Evolutionary conservation across 1,140 invertebrate genomes (phyloP), one percentile per base, ranked within the genome.

Genomic region (Telenomus remus): DNA sequence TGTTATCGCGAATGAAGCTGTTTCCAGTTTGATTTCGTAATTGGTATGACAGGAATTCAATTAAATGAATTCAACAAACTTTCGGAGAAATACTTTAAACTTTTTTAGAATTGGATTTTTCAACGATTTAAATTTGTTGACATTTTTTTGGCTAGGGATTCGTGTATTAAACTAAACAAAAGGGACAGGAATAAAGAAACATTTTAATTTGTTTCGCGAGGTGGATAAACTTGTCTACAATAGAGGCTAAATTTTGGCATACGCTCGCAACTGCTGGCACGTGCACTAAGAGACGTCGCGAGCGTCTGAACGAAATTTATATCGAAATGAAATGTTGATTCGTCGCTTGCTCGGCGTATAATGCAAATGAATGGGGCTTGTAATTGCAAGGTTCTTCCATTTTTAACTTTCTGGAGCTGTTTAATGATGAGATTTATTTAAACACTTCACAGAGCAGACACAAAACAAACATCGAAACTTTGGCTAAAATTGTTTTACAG

Each of bases 281-380:
- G 65, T 54, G 65, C 34, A 54, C 43, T 8, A 35, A 27, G 33
- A 42, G 50, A 60, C 3, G 35, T 11, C 34, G 53, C 50, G 42
- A 1, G 13, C 1, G 12, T 12, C 15, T 12, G 13, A 39, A 46
- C 49, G 35, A 69, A 69, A 59, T 69, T 69, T 54, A 54, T 60
- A 69, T 60, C 47, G 49, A 56, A 60, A 54, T 59, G 65, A 69
- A 69, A 48, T 48, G 64, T 66, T 49, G 55, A 60, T 54, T 60
- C 42, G 8, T 44, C 35, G 48, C 11, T 48, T 43, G 34, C 12
- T 10, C 42, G 37, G 12, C 54, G 44, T 55, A 53, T 51, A 68
- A 59, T 12, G n/a, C 33, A 14, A 9, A 51, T 53, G 55, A 69
- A 69, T 69, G 49, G 35, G 4, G 1, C 15, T 43, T 54, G 46